A percentile compares a stretch with the other conserved stretches of the same genome.
phyloP scores from a whole-genome alignment of 2,888 invertebrate species.

The Timema cristinae region DNA sequence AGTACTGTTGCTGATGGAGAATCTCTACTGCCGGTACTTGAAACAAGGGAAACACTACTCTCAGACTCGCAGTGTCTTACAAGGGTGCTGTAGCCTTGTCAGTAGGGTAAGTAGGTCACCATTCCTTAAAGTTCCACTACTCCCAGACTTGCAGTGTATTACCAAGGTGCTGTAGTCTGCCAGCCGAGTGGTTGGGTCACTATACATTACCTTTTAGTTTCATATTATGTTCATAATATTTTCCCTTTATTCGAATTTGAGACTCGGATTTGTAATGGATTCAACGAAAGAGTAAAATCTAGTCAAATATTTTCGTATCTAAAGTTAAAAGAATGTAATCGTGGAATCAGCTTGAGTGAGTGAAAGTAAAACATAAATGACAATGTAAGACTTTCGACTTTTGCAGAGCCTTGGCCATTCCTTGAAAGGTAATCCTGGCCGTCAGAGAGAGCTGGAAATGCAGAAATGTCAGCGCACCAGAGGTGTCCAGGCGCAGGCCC shows the following conservation, averaged over 20 bases:
- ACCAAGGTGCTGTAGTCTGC: no score
- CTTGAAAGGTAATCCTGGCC: slow-evolving; percentile 38
- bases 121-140: no score
- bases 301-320: no score
- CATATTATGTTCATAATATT: no score
- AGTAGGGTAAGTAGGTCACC: slow-evolving; percentile 25
- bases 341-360: no score
- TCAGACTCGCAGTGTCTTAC: neutral
- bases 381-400: neutral
- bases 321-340: no score
- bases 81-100: slow-evolving; percentile 28
- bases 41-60: neutral
- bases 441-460: slow-evolving; percentile 43
- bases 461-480: slow-evolving; percentile 33
- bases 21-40: slow-evolving; percentile 20
- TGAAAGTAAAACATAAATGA: neutral
- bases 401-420: slow-evolving; percentile 49
- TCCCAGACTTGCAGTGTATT: no score
- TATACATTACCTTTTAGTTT: no score
- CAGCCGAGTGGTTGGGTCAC: no score
- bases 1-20: slow-evolving; percentile 44
- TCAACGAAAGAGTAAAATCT: no score
- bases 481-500: slow-evolving; percentile 41
- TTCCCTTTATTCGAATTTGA: no score
- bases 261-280: no score